A percentile compares a stretch with the other conserved stretches of the same genome.
phyloP scores from a whole-genome alignment of 2,888 invertebrate genomes.

The Axea sp. region DNA sequence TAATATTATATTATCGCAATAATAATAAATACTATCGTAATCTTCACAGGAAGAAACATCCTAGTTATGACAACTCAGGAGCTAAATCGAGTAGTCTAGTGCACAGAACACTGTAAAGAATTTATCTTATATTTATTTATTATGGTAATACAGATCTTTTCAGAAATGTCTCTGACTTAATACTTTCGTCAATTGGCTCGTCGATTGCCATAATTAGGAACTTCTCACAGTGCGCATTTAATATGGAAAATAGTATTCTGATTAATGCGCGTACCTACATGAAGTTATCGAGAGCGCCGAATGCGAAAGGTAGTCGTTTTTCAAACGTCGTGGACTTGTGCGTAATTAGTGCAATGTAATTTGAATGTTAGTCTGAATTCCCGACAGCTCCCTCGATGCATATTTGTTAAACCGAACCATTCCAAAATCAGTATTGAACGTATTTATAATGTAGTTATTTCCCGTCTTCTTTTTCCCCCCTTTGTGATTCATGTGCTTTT shows the following conservation, averaged over 20 bases:
- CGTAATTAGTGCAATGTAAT: slow-evolving; percentile 24
- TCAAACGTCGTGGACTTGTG: slow-evolving; percentile 25
- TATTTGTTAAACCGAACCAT: slow-evolving; percentile 70
- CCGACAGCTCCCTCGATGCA: slow-evolving; percentile 50
- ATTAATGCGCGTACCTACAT: slow-evolving; percentile 60
- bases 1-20: slow-evolving; percentile 37
- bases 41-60: slow-evolving; percentile 54
- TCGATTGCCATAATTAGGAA: slow-evolving; percentile 45
- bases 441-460: slow-evolving; percentile 52
- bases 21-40: slow-evolving; percentile 27
- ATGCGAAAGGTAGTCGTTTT: slow-evolving; percentile 17
- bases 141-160: not conserved
- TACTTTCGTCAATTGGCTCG: slow-evolving; percentile 26
- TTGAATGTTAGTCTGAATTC: slow-evolving; percentile 27
- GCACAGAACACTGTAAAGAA: slow-evolving; percentile 28
- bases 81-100: slow-evolving; percentile 27
- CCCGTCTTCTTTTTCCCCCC: slow-evolving; percentile 19
- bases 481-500: slow-evolving; percentile 55
- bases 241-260: slow-evolving; percentile 42
- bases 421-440: slow-evolving; percentile 78
- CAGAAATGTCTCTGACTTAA: slow-evolving; percentile 1
- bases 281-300: slow-evolving; percentile 53
- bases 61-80: slow-evolving; percentile 61
- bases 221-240: slow-evolving; percentile 52
- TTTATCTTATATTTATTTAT: slow-evolving; percentile 51